Evolutionary conservation across 1,140 invertebrate species (phyloP), one percentile per base, ranked within the genome.

Genomic region (Drosophila orosa): DNA sequence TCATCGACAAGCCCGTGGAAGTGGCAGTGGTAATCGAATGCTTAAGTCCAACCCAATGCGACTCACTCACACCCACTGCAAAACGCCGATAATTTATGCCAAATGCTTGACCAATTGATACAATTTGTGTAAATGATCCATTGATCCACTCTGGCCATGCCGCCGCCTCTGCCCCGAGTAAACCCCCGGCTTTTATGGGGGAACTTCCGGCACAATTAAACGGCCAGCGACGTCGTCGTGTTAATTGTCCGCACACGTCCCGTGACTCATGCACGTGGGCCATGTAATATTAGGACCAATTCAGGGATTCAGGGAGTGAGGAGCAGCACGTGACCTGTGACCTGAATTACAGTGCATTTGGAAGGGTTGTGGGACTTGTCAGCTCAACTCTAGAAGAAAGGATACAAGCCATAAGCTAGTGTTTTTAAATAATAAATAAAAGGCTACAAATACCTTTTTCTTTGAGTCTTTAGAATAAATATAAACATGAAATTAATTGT

Each of bases 51-150:
- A 62, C 57, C 33, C 63, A 68, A 69, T 67, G 24, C 66, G 42
- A 55, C 39, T 37, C 66, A 54, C 29, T 44, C 48, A 44, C 67
- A 69, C 67, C 67, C 67, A 71, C 62, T 29, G 63, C 58, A 31
- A 67, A 60, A 63, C 22, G 60, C 29, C 65, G 60, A 68, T 71
- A 71, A 71, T 71, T 71, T 71, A 71, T 71, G 66, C 67, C 67
- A 71, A 71, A 69, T 71, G 67, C 25, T 39, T 71, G 67, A 71
- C 67, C 67, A 71, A 71, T 71, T 71, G 65, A 71, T 71, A 71
- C 66, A 71, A 71, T 71, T 71, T 71, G 67, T 71, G 67, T 71
- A 71, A 71, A 71, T 71, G 65, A 71, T 71, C 42, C 67, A 66
- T 62, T 62, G 60, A 59, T 62, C 54, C 60, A 60, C 60, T 62